These are phyloP conservation scores for Melanotaenia parkinsoni DNA, from an alignment of 2,797 vertebrate genomes.

Conservation along the genomic window DNA sequence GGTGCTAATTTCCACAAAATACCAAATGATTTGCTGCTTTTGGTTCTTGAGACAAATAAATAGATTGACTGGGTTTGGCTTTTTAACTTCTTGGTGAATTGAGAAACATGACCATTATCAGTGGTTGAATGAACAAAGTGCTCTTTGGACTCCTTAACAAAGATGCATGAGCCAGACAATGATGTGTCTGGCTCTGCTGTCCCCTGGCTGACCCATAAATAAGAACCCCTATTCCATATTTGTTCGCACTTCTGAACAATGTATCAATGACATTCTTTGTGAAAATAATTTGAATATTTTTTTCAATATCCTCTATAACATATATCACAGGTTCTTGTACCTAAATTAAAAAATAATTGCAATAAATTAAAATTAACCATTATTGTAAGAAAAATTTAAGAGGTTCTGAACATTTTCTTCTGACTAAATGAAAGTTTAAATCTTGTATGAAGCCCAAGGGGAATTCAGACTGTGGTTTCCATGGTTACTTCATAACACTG, in stretches of 20 bases:
- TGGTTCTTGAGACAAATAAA: background rate
- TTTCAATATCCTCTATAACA: background rate
- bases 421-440: constrained; percentile 23
- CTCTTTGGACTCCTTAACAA: constrained; percentile 31
- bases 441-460: constrained; percentile 13
- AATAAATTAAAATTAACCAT: background rate
- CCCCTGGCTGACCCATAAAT: constrained; percentile 54
- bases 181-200: constrained; percentile 36
- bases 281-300: background rate
- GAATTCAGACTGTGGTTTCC: constrained; percentile 47
- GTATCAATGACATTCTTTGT: too few species aligned
- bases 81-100: constrained; percentile 28
- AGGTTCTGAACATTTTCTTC: background rate
- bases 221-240: constrained; percentile 49
- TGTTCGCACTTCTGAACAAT: constrained; percentile 1
- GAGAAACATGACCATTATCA: constrained; percentile 22
- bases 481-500: constrained; percentile 71
- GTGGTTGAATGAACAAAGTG: constrained; percentile 44
- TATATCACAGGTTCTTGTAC: background rate
- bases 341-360: background rate
- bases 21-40: background rate
- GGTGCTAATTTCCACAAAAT: background rate
- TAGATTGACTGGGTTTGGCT: background rate
- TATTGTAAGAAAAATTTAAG: background rate
- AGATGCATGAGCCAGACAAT: constrained; percentile 45